phyloP scores from a whole-genome alignment of 2,888 invertebrate species.

The Diarsia mendica region DNA sequence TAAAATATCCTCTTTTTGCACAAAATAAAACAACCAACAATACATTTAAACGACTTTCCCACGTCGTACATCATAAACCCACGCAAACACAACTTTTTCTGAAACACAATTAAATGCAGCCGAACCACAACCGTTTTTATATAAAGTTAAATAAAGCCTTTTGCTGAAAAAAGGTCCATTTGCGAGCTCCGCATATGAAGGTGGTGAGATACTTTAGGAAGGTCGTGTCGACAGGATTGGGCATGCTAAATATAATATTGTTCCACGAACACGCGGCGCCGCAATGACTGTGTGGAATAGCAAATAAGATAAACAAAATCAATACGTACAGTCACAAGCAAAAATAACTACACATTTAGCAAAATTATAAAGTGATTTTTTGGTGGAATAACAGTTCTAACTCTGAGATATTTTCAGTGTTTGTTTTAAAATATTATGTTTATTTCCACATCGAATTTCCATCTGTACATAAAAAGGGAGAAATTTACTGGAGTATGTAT shows the following conservation, averaged over 20 bases:
- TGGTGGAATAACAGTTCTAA: too few relatives aligned
- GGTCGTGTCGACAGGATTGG: slow-evolving; percentile 58
- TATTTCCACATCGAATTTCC: background rate
- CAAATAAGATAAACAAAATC: slow-evolving; percentile 73
- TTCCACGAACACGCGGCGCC: slow-evolving; percentile 72
- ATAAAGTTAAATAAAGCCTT: slow-evolving; percentile 52
- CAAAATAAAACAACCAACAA: slow-evolving; percentile 21
- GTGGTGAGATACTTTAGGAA: slow-evolving; percentile 65
- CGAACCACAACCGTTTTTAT: slow-evolving; percentile 25
- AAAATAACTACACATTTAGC: too few relatives aligned
- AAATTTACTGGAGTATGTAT: background rate
- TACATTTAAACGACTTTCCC: slow-evolving; percentile 6
- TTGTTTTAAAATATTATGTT: background rate
- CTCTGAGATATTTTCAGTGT: background rate
- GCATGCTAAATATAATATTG: slow-evolving; percentile 66
- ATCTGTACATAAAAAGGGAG: background rate
- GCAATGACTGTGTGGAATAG: slow-evolving; percentile 70
- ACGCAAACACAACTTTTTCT: slow-evolving; percentile 39
- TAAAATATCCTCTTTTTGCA: background rate
- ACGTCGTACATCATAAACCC: slow-evolving; percentile 31
- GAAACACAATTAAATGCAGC: slow-evolving; percentile 48
- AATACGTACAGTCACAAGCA: slow-evolving; percentile 62
- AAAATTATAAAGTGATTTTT: background rate
- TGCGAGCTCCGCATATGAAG: slow-evolving; percentile 53
- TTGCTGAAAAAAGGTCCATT: slow-evolving; percentile 51